phyloP scores from a whole-genome alignment of 2,113 vertebrate genomes.

The Strigops habroptila region DNA sequence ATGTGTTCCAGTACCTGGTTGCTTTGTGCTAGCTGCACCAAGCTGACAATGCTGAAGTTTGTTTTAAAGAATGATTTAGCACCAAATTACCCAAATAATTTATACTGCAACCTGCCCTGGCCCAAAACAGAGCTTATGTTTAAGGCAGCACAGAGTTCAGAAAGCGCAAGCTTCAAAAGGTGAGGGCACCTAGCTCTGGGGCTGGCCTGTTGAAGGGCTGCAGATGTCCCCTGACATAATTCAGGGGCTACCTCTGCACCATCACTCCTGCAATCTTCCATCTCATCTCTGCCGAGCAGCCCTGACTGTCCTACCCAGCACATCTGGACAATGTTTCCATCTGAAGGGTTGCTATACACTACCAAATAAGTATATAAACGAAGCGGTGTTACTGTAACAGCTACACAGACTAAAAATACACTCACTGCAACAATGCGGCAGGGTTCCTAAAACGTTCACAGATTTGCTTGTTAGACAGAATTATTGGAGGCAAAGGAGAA shows the following conservation, averaged over 20 bases:
- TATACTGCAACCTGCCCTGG: not conserved
- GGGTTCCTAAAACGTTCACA: conserved; percentile 29
- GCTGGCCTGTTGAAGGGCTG: not conserved
- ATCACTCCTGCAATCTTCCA: not conserved
- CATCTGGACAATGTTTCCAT: conserved; percentile 43
- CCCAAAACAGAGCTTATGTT: not conserved
- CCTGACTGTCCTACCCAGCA: not conserved
- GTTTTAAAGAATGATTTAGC: not conserved
- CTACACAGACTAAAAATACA: conserved; percentile 53
- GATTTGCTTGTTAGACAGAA: not conserved
- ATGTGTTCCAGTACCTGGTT: not conserved
- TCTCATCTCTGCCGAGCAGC: not conserved
- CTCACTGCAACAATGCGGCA: not conserved
- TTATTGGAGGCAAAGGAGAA: not conserved
- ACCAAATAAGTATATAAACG: conserved; percentile 56
- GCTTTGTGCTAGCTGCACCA: not conserved
- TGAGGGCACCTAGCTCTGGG: not conserved
- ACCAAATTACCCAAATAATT: not conserved
- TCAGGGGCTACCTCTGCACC: not conserved
- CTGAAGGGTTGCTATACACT: conserved; percentile 33
- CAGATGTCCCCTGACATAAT: not conserved
- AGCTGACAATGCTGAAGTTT: not conserved
- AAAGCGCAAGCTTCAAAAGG: not conserved
- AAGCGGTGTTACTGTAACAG: not conserved
- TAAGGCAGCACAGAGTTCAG: not conserved